Base-by-base conservation (phyloP, 2,888 invertebrate species). In the Caenorhabditis plicata region DNA sequence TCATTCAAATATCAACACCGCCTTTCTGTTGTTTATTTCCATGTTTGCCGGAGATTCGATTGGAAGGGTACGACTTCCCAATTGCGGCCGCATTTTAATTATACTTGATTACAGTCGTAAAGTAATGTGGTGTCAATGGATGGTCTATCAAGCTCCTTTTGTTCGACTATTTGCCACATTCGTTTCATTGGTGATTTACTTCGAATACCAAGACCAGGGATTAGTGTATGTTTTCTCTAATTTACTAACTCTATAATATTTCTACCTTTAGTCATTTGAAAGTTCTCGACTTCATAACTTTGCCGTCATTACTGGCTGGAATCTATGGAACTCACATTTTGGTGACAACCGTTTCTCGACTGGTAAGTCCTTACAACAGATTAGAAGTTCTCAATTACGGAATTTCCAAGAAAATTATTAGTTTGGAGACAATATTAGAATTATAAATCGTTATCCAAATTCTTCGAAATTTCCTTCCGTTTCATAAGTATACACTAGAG, bases 301-400 rank as follows among this genome's bases (percentile, higher is more conserved):
- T 78, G 17, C 78, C 78, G 8, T 76, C 76, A 4, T 56, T 78
- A 3, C 48, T 78, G 32, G 55, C 68, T 26, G 78, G 78, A 32
- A 78, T 78, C 50, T 78, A 77, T 51, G 78, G 78, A n/a, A 77
- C 69, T n/a, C 78, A 78, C 49, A 77, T 78, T 46, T 60, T 78
- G n/a, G 77, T 78, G n/a, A 76, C 73, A 4, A 76, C 76, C 3
- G 72, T 76, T 9, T 73, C 74, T 8, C 62, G 73, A 49, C 51
- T 76, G 62, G 71, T 71, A 39, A 36, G 44, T 43, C 3, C 7
- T 9, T 13, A 8, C 29, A 7, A 27, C 13, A 27, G 29, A 27
- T n/a, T n/a, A n/a, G n/a, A n/a, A n/a, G n/a, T 38, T 15, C 9
- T 11, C 11, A 31, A 9, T n/a, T n/a, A n/a, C n/a, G n/a, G n/a